Evolutionary conservation across 2,113 vertebrate species (phyloP).

Genomic region (Xiphophorus maculatus): DNA sequence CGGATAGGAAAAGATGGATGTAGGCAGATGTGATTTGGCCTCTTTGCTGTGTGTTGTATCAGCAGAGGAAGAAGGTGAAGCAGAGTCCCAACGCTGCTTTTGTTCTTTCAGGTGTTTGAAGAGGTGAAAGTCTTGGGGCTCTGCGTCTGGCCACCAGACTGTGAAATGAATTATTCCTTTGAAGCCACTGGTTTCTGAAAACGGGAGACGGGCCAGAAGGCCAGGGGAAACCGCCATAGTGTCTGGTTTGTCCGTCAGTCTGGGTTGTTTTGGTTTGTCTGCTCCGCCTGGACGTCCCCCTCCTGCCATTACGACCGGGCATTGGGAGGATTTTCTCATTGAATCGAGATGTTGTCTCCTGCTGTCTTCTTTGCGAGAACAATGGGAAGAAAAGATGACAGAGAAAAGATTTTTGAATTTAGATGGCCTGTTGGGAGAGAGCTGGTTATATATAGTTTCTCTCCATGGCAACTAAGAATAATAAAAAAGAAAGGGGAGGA

Average conservation of each 20-base stretch:
- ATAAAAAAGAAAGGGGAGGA: conserved; percentile 44
- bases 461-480: conserved; percentile 64
- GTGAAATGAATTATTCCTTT: conserved; percentile 75
- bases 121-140: conserved; percentile 30
- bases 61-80: neutral
- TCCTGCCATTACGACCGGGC: conserved; percentile 23
- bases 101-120: conserved; percentile 55
- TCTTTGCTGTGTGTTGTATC: neutral
- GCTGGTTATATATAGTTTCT: conserved; percentile 57
- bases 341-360: conserved; percentile 34
- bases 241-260: conserved; percentile 26
- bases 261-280: conserved; percentile 46
- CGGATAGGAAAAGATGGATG: neutral
- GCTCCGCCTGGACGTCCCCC: conserved; percentile 14
- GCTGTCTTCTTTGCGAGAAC: conserved; percentile 39
- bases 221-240: conserved; percentile 24
- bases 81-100: conserved; percentile 10
- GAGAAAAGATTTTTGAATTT: conserved; percentile 29
- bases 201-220: conserved; percentile 58
- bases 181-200: conserved; percentile 66
- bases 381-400: conserved; percentile 26
- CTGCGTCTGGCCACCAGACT: conserved; percentile 68
- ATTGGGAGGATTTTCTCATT: conserved; percentile 41
- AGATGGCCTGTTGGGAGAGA: conserved; percentile 17
- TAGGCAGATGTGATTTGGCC: neutral